Conservation (phyloP, 2,888 invertebrate genomes). For the Dyspetes luteomarginatus region DNA sequence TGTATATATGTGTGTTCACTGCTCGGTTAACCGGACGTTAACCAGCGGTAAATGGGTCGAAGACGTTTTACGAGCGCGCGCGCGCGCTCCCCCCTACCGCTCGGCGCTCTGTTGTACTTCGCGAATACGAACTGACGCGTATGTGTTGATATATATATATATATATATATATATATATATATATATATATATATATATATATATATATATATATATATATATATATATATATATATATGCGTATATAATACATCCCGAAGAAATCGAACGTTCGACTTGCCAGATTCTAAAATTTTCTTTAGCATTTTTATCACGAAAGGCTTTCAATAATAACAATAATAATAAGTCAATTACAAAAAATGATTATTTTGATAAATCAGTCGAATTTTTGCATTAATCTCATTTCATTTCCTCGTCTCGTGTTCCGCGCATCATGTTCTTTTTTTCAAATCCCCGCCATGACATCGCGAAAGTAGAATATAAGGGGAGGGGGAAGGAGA, state of each 20-base stretch:
- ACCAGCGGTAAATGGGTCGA: constrained; percentile 61
- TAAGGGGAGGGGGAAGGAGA: neutral
- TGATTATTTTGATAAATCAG: neutral
- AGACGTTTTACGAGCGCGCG: constrained; percentile 54
- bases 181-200: too few relatives aligned
- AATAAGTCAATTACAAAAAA: neutral
- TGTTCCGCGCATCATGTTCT: neutral
- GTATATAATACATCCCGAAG: neutral
- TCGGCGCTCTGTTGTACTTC: neutral
- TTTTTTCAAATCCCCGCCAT: constrained; percentile 44
- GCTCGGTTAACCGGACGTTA: constrained; percentile 59
- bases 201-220: too few relatives aligned
- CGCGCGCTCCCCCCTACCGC: constrained; percentile 8
- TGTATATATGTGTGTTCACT: constrained; percentile 18
- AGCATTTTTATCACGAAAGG: neutral
- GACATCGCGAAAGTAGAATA: neutral
- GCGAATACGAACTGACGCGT: neutral
- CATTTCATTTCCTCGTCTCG: neutral
- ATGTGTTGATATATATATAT: too few relatives aligned
- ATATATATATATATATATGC: neutral
- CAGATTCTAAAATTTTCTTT: neutral
- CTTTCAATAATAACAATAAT: neutral
- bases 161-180: too few relatives aligned
- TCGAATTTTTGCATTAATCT: neutral
- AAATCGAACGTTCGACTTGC: neutral